Evolutionary conservation across 2,113 vertebrate genomes (phyloP).

Genomic region (Rousettus leschenaultii): DNA sequence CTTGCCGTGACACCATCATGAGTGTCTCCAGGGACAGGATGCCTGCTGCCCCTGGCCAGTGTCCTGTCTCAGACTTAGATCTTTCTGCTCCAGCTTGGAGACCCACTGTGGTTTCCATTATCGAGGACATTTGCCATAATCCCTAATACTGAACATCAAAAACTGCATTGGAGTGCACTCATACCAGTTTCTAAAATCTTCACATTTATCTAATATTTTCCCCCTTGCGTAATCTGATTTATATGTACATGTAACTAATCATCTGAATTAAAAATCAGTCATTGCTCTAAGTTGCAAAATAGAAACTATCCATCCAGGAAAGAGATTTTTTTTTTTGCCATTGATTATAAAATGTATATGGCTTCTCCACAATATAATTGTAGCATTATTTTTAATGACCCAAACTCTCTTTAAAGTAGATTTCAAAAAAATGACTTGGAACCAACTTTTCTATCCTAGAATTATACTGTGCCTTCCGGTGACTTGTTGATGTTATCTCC

Average conservation of each 20-base stretch:
- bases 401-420: constrained; percentile 1
- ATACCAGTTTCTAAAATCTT: neutral
- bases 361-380: neutral
- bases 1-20: neutral
- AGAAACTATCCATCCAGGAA: neutral
- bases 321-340: neutral
- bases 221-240: neutral
- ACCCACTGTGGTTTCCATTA: neutral
- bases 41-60: neutral
- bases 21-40: neutral
- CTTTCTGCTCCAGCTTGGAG: neutral
- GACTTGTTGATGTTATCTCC: constrained; percentile 89
- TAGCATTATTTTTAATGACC: neutral
- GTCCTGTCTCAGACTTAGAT: neutral
- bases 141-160: neutral
- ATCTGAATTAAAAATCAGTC: neutral
- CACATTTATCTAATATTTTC: neutral
- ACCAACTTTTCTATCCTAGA: constrained; percentile 79
- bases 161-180: neutral
- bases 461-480: constrained; percentile 85
- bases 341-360: neutral
- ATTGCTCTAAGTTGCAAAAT: neutral
- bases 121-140: neutral
- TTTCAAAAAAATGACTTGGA: constrained; percentile 16
- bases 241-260: neutral